Conservation (phyloP, 2,797 vertebrate species). For the Pangasius krempfi region DNA sequence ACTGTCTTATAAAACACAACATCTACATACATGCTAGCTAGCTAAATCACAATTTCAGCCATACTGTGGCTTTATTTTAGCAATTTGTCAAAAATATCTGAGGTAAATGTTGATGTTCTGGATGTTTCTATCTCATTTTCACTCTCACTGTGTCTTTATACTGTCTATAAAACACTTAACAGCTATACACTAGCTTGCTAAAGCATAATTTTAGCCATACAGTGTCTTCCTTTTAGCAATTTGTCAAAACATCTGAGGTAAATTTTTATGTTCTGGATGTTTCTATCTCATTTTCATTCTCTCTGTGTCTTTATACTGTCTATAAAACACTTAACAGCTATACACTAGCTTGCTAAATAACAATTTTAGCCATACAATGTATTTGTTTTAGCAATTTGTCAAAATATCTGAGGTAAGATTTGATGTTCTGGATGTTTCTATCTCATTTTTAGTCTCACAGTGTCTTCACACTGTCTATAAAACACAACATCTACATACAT, state of each 20-base stretch:
- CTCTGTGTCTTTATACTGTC: neutral
- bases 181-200: neutral
- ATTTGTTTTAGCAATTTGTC: neutral
- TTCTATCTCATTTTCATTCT: neutral
- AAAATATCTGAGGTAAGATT: neutral
- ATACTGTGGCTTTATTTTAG: neutral
- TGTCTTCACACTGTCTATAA: neutral
- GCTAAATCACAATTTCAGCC: neutral
- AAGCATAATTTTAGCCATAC: neutral
- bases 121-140: neutral
- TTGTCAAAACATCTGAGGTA: neutral
- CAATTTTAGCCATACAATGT: neutral
- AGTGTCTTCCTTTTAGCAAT: neutral
- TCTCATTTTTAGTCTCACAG: neutral
- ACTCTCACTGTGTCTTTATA: neutral
- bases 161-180: neutral
- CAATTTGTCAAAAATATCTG: neutral
- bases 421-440: neutral
- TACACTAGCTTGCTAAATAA: neutral
- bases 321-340: neutral
- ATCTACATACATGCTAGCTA: neutral
- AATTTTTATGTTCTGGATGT: neutral
- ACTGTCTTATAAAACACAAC: neutral
- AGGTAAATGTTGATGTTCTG: neutral
- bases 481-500: no score